Base-by-base conservation (phyloP, 2,797 vertebrate species). In the Chelmon rostratus region DNA sequence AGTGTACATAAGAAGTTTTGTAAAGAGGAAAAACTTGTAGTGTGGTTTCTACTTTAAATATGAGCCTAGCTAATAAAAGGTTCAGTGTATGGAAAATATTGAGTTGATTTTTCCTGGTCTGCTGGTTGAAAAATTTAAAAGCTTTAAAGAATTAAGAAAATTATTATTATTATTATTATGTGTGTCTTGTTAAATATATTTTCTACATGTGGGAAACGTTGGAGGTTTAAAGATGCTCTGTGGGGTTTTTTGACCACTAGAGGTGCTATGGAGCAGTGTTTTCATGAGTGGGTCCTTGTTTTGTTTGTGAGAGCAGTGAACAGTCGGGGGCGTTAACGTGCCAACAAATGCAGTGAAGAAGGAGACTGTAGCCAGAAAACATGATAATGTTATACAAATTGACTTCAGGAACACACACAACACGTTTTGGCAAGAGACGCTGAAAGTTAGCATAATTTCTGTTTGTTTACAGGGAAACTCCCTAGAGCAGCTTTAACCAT, bases 1-100 rank as follows among this genome's bases (percentile, higher is more conserved):
- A 97, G 96, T 98, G 97, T 98, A 98, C 96, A 98, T 98, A 98
- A 95, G 79, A 86, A 86, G 96, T 97, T 97, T 95, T 95, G 93
- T 96, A 96, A 96, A 92, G 90, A 90, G 95, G 88, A 42, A 77
- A 83, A 91, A 83, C 92, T 96, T 97, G 97, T 98, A 97, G 97
- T 97, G 96, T 97, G 97, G 97, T 99, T 99, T 99, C 96, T 98
- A 98, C 95, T 96, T 92, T 96, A 97, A 97, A 96, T 96, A 96
- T 96, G 97, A 97, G 95, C 97, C 97, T 82, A 84, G 93, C 94
- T 97, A 98, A 99, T 99, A 99, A 99, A 95, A 97, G 97, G 97
- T 98, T 98, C 97, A 81, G 8, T 81, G 85, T 87, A 88, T 85
- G 80, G 77, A 86, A 79, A 15, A 40, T 3, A 1, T 15, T 42